These are phyloP conservation scores for Beris morrisii DNA, from an alignment of 2,888 invertebrate species.

Conservation along the genomic window DNA sequence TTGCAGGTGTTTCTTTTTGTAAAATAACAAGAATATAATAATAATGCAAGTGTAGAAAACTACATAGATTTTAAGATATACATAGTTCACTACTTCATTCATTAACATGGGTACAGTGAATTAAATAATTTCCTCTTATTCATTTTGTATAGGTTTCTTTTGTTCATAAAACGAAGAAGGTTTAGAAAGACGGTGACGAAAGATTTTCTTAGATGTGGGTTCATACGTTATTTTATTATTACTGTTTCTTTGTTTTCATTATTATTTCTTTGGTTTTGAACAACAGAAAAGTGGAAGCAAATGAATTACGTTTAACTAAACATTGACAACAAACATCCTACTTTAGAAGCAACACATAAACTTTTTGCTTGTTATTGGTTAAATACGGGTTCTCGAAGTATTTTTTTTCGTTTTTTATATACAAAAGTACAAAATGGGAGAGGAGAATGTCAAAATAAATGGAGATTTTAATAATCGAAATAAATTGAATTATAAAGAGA, in stretches of 20 bases:
- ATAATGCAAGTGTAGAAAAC: neutral
- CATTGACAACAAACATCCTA: constrained; percentile 27
- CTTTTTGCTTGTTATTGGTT: constrained; percentile 1
- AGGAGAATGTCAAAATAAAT: neutral
- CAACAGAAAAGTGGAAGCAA: constrained; percentile 20
- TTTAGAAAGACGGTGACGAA: too few relatives aligned
- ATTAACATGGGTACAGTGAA: neutral
- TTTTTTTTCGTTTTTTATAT: constrained; percentile 3
- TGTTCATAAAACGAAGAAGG: too few relatives aligned
- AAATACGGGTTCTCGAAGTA: neutral
- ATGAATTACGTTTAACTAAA: constrained; percentile 28
- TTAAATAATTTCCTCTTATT: too few relatives aligned
- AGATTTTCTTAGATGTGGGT: constrained; percentile 3
- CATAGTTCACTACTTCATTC: neutral
- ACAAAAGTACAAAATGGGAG: neutral
- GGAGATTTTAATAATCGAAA: neutral
- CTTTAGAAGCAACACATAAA: constrained; percentile 24
- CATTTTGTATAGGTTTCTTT: too few relatives aligned
- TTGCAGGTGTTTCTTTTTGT: too few relatives aligned
- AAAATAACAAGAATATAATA: too few relatives aligned
- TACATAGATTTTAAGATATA: neutral
- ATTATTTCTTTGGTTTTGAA: neutral
- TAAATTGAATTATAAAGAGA: neutral
- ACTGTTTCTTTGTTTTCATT: neutral
- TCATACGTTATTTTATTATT: constrained; percentile 1